Evolutionary conservation across 2,113 vertebrate genomes (phyloP).

Genomic region (Cyprinus carpio): DNA sequence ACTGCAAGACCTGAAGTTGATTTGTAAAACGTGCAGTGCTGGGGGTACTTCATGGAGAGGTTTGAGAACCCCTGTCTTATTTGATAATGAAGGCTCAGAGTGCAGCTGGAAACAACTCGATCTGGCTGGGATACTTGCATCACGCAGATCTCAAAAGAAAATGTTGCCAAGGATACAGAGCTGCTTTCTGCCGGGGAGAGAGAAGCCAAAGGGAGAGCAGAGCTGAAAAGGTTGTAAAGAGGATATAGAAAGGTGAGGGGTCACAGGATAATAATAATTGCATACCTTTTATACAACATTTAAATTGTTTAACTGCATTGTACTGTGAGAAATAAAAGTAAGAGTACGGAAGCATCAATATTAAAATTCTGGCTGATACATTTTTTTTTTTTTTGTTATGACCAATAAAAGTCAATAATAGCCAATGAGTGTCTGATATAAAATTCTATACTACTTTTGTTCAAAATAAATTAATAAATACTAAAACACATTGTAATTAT

Average conservation of each 20-base stretch:
- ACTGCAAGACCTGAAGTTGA: too few relatives aligned
- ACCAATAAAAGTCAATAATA: neutral
- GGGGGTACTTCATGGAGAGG: too few relatives aligned
- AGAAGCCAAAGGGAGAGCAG: conserved; percentile 66
- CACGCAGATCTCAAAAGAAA: conserved; percentile 72
- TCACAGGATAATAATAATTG: neutral
- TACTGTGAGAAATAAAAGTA: neutral
- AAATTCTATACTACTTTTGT: neutral
- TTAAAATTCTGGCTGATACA: neutral
- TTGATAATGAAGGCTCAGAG: conserved; percentile 66
- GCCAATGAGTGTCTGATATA: neutral
- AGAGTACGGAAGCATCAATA: neutral
- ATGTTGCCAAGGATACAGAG: conserved; percentile 73
- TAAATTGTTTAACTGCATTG: neutral
- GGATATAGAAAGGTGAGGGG: conserved; percentile 72
- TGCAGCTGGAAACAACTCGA: conserved; percentile 65
- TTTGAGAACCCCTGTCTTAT: too few relatives aligned
- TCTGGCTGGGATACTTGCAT: conserved; percentile 73
- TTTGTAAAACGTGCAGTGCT: too few relatives aligned
- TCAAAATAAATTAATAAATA: neutral
- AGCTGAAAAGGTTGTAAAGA: conserved; percentile 71
- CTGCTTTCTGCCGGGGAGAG: conserved; percentile 67
- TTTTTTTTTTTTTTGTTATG: neutral
- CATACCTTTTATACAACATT: neutral
- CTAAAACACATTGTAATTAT: neutral